These are phyloP conservation scores for Jaculus jaculus DNA, from an alignment of 2,113 vertebrate species.

Conservation along the genomic window DNA sequence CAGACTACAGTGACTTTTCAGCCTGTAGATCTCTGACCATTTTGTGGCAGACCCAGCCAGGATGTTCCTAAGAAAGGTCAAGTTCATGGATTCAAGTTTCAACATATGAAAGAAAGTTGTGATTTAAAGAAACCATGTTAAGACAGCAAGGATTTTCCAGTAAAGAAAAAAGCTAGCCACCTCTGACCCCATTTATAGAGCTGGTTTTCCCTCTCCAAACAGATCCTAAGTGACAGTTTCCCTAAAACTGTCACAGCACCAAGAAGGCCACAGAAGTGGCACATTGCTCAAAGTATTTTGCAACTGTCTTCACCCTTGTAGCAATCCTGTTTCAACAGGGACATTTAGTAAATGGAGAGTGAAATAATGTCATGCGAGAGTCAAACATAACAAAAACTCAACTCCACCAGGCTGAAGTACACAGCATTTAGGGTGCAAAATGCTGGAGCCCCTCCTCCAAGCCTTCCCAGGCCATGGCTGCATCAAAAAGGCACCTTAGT, in stretches of 20 bases:
- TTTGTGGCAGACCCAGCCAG: background rate
- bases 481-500: background rate
- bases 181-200: background rate
- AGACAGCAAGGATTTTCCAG: background rate
- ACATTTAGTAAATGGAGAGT: conserved; percentile 25
- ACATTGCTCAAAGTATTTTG: conserved; percentile 63
- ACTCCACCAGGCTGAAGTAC: background rate
- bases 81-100: background rate
- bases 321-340: conserved; percentile 39
- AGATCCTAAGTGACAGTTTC: background rate
- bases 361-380: conserved; percentile 55
- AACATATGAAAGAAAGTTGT: background rate
- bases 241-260: background rate
- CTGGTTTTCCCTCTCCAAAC: background rate
- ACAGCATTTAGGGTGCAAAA: background rate
- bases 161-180: background rate
- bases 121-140: background rate
- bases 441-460: background rate
- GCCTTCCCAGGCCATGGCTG: background rate
- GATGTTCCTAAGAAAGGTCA: background rate
- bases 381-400: conserved; percentile 1
- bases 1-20: background rate
- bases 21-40: conserved; percentile 7
- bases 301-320: conserved; percentile 31
- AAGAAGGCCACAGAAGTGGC: background rate